phyloP scores from a whole-genome alignment of 2,113 vertebrate genomes.

The Donacobius atricapilla region DNA sequence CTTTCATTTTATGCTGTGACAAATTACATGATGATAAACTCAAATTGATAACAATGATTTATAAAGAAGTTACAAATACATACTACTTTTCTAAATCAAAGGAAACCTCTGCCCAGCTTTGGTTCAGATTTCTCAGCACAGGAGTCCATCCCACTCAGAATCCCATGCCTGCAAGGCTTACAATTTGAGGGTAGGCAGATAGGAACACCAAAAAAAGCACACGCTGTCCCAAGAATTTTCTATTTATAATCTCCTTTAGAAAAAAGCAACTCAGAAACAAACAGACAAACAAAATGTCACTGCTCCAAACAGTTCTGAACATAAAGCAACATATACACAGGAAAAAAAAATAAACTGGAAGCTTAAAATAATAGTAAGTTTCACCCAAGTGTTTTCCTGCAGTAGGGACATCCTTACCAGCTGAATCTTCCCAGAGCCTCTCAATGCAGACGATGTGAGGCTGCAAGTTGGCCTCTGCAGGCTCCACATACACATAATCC shows the following conservation, averaged over 20 bases:
- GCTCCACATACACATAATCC: conserved; percentile 97
- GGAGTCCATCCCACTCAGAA: not conserved
- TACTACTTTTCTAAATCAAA: not conserved
- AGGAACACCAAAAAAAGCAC: not conserved
- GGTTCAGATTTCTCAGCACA: not conserved
- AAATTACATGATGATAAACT: not conserved
- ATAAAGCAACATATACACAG: not conserved
- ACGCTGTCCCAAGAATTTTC: not conserved
- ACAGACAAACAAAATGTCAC: not conserved
- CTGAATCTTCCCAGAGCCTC: conserved; percentile 93
- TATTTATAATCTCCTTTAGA: not conserved
- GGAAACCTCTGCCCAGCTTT: not conserved
- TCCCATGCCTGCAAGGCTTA: not conserved
- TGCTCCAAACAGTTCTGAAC: not conserved
- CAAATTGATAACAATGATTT: not conserved
- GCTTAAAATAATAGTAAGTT: not conserved
- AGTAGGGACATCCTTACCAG: conserved; percentile 76
- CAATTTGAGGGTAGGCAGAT: not conserved
- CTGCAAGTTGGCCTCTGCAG: conserved; percentile 89
- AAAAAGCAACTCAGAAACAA: not conserved
- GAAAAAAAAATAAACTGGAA: not conserved
- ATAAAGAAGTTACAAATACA: not conserved
- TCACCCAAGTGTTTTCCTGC: not conserved
- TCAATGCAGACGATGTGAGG: conserved; percentile 98
- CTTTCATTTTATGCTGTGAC: not conserved